These are phyloP conservation scores for Cryptus viduatorius DNA, from an alignment of 2,888 invertebrate genomes.

Conservation along the genomic window DNA sequence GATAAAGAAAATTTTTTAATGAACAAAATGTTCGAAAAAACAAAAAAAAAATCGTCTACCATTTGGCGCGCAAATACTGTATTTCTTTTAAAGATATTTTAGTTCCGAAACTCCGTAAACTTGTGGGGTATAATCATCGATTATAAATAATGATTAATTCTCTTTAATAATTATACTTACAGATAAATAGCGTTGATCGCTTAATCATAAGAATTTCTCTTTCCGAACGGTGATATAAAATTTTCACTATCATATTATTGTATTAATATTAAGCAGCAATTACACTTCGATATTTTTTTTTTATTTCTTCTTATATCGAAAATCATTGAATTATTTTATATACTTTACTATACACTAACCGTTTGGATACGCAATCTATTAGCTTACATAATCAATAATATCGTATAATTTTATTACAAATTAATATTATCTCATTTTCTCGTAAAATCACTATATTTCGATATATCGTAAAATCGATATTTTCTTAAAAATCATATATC, in stretches of 20 bases:
- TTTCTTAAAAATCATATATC: neutral
- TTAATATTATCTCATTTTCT: slow-evolving; percentile 14
- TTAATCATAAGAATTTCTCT: neutral
- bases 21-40: neutral
- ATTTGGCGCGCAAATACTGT: neutral
- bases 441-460: neutral
- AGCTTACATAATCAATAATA: neutral
- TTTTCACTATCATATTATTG: slow-evolving; percentile 1
- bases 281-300: neutral
- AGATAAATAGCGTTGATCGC: slow-evolving; percentile 7
- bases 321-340: neutral
- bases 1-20: neutral
- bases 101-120: neutral
- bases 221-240: slow-evolving; percentile 1
- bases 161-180: neutral
- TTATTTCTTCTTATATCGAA: no score
- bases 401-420: neutral
- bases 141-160: neutral
- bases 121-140: neutral
- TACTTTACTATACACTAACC: neutral
- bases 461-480: neutral
- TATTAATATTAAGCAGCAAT: neutral
- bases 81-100: neutral
- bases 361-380: neutral
- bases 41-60: neutral